phyloP scores from a whole-genome alignment of 2,797 vertebrate species.

The Gambusia yucatana region DNA sequence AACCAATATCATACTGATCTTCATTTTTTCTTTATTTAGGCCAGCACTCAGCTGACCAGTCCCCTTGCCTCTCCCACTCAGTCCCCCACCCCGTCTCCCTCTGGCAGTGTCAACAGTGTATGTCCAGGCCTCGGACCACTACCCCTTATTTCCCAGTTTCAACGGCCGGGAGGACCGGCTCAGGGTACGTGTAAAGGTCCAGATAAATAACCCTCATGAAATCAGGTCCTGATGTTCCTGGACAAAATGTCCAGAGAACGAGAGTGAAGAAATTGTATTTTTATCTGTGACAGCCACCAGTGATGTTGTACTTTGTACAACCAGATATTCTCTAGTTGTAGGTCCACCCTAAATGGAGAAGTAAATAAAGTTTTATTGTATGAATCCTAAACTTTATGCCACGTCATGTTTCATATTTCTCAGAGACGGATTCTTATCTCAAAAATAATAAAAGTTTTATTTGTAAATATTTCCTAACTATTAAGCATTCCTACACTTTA shows the following conservation, averaged over 20 bases:
- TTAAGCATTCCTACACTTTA: not conserved
- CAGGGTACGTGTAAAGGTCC: conserved; percentile 83
- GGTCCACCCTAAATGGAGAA: too few relatives aligned
- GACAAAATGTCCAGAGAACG: not conserved
- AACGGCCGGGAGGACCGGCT: conserved; percentile 89
- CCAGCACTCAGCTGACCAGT: conserved; percentile 90
- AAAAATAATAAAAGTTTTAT: not conserved
- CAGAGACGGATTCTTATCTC: not conserved
- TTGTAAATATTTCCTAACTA: not conserved
- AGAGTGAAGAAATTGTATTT: not conserved
- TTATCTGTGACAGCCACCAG: not conserved
- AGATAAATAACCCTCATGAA: not conserved
- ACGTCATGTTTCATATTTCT: not conserved
- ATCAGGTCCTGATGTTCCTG: not conserved
- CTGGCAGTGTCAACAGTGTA: conserved; percentile 90
- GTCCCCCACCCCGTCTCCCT: conserved; percentile 94
- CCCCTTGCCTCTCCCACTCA: conserved; percentile 94
- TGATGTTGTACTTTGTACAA: not conserved
- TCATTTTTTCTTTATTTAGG: conserved; percentile 69
- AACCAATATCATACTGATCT: not conserved
- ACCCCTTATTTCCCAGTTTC: conserved; percentile 93
- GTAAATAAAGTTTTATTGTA: not conserved
- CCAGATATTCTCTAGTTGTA: not conserved
- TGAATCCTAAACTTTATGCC: not conserved
- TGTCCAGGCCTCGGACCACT: conserved; percentile 94